Evolutionary conservation across 2,797 vertebrate genomes (phyloP).

Genomic region (Cyclura pinguis): DNA sequence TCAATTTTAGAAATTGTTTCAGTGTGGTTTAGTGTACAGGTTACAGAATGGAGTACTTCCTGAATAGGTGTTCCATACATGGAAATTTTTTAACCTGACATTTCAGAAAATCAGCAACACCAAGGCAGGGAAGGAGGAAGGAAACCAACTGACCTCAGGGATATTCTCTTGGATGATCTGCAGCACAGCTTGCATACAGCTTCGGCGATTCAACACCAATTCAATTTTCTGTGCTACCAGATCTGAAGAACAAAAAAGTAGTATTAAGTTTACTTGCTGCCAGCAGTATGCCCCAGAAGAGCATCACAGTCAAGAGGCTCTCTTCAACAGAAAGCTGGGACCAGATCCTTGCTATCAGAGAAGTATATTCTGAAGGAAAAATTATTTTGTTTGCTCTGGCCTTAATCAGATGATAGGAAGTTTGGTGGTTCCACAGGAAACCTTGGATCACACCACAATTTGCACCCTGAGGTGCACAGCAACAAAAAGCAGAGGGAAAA

Average conservation of each 20-base stretch:
- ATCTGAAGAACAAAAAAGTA: slow-evolving; percentile 72
- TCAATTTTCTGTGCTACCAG: slow-evolving; percentile 88
- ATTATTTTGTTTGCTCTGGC: no score
- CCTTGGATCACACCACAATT: no score
- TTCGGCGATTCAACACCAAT: slow-evolving; percentile 85
- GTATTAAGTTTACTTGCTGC: background rate
- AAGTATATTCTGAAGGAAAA: background rate
- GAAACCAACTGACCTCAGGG: slow-evolving; percentile 83
- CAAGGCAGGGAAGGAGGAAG: no score
- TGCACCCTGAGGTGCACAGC: no score
- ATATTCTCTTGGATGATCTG: slow-evolving; percentile 92
- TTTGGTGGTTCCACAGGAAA: no score
- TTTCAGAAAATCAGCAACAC: no score
- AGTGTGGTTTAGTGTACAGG: background rate
- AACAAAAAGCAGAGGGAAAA: no score
- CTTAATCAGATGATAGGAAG: no score
- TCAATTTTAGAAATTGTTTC: background rate
- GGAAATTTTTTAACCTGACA: background rate
- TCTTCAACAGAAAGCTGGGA: background rate
- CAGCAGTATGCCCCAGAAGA: background rate
- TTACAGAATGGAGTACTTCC: background rate
- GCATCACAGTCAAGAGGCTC: background rate
- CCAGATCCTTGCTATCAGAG: background rate
- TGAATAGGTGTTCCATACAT: background rate
- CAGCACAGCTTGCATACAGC: slow-evolving; percentile 85